These are phyloP conservation scores for Bombus sibiricus DNA, from an alignment of 1,140 invertebrate genomes.

Conservation along the genomic window DNA sequence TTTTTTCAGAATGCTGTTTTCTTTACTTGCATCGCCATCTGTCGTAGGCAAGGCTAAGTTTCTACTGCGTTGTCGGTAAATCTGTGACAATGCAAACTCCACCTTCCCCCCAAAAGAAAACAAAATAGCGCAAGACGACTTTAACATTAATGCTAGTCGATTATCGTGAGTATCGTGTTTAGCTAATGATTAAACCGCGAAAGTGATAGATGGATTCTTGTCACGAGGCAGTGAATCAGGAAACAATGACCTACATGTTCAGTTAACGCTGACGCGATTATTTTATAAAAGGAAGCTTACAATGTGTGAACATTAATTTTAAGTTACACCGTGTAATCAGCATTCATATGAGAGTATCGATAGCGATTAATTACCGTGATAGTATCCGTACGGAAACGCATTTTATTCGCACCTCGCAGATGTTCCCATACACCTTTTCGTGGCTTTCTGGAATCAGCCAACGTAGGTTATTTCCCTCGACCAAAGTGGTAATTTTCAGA, in stretches of 20 bases:
- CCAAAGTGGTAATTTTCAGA: conserved; percentile 20
- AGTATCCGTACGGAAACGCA: conserved; percentile 16
- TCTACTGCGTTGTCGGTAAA: not conserved
- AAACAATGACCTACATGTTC: conserved; percentile 35
- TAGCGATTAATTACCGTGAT: conserved; percentile 50
- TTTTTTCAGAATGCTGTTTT: not conserved
- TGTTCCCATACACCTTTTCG: conserved; percentile 25
- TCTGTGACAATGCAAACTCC: not conserved
- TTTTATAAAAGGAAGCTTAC: not conserved
- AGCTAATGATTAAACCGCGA: not conserved
- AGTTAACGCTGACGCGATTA: not conserved
- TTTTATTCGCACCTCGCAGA: conserved; percentile 31
- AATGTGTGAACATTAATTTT: conserved; percentile 47
- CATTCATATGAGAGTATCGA: conserved; percentile 32
- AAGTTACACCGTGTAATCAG: conserved; percentile 38
- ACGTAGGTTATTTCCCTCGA: conserved; percentile 11
- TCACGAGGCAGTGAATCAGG: not conserved
- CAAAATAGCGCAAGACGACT: not conserved
- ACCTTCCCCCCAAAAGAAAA: no score
- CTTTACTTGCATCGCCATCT: not conserved
- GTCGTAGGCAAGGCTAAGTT: not conserved
- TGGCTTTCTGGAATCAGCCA: not conserved
- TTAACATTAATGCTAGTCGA: no score
- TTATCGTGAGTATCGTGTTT: not conserved
- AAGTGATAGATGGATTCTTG: not conserved